Evolutionary conservation across 2,113 vertebrate genomes (phyloP).

Genomic region (Oceanites oceanicus): DNA sequence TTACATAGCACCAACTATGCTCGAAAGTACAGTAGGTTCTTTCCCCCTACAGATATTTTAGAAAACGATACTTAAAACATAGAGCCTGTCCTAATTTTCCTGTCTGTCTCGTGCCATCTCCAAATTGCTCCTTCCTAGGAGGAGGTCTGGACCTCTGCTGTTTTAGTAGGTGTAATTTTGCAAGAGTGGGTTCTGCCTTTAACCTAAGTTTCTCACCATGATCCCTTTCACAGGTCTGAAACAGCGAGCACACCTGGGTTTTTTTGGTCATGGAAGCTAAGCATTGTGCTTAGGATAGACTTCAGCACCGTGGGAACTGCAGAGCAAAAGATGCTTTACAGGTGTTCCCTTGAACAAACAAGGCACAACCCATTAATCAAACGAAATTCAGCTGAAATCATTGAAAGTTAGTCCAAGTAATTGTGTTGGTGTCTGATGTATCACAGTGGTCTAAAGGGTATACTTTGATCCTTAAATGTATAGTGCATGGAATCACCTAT

Average conservation of each 20-base stretch:
- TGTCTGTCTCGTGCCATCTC: not conserved
- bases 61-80: not conserved
- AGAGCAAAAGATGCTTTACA: not conserved
- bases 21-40: constrained; percentile 11
- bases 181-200: not conserved
- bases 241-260: not conserved
- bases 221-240: not conserved
- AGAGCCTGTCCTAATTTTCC: not conserved
- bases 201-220: not conserved
- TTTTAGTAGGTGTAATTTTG: not conserved
- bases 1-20: not conserved
- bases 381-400: not conserved
- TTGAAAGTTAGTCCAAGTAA: not conserved
- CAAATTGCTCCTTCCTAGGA: not conserved
- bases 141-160: not conserved
- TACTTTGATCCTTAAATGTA: not conserved
- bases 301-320: not conserved
- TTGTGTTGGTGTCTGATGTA: not conserved
- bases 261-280: not conserved
- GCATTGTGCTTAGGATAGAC: not conserved
- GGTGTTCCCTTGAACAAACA: not conserved
- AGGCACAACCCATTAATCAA: not conserved
- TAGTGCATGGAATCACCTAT: not conserved
- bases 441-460: not conserved
- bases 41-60: not conserved